A percentile compares a stretch with the other conserved stretches of the same genome.
These are phyloP conservation scores for Cyprinella venusta DNA, from an alignment of 2,797 vertebrate genomes.

Conservation along the genomic window DNA sequence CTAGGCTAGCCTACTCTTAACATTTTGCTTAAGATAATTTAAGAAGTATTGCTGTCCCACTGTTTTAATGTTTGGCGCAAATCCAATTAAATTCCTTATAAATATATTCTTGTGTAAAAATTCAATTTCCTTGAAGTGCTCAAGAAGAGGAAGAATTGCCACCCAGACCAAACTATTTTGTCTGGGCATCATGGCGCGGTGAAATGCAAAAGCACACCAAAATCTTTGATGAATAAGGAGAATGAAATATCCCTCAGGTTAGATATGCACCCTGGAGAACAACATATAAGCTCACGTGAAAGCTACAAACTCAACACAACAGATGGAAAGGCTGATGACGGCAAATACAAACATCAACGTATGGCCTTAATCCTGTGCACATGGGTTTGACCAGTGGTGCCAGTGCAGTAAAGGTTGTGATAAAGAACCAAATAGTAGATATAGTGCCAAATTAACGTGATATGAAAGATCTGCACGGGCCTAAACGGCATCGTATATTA, in stretches of 20 bases:
- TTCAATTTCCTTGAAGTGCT: background rate
- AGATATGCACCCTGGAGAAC: background rate
- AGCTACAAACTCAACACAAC: slow-evolving; percentile 2
- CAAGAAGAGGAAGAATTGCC: background rate
- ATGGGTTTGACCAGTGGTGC: background rate
- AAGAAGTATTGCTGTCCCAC: background rate
- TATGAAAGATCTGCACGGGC: background rate
- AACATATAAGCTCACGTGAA: background rate
- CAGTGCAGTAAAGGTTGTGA: background rate
- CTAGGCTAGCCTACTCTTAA: background rate
- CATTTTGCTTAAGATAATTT: background rate
- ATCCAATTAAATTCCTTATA: background rate
- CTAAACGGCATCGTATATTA: background rate
- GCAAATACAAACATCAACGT: slow-evolving; percentile 46
- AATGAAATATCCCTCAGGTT: background rate
- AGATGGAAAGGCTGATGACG: slow-evolving; percentile 32
- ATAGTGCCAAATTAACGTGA: background rate
- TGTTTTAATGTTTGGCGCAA: background rate
- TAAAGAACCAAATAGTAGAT: background rate
- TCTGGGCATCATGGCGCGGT: background rate
- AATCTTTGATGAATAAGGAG: slow-evolving; percentile 46
- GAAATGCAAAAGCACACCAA: background rate
- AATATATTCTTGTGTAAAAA: background rate
- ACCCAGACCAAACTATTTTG: background rate
- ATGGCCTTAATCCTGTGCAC: slow-evolving; percentile 16